These are phyloP conservation scores for Cerastis leucographa DNA, from an alignment of 2,888 invertebrate genomes.

Conservation along the genomic window DNA sequence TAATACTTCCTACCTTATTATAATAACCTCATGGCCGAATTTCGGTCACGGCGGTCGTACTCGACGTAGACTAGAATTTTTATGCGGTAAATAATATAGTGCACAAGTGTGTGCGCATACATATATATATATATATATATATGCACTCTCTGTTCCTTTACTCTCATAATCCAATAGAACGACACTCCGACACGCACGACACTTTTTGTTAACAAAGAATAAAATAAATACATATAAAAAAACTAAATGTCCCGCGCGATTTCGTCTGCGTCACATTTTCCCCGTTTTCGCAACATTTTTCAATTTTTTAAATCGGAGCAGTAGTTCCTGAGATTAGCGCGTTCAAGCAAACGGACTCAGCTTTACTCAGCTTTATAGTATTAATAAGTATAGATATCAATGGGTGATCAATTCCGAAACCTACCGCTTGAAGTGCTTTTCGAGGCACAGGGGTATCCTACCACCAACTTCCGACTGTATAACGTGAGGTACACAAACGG, in stretches of 20 bases:
- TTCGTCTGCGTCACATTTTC: too few relatives aligned
- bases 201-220: too few relatives aligned
- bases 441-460: not conserved
- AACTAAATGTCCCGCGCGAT: too few relatives aligned
- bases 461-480: not conserved
- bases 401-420: not conserved
- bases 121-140: not conserved
- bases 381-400: too few relatives aligned
- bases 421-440: not conserved
- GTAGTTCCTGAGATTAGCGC: too few relatives aligned
- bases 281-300: too few relatives aligned
- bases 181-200: not conserved
- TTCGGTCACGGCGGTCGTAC: not conserved
- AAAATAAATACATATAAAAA: too few relatives aligned
- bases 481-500: too few relatives aligned
- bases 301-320: too few relatives aligned
- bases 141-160: not conserved
- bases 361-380: too few relatives aligned
- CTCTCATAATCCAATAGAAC: not conserved
- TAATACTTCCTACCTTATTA: slow-evolving; percentile 4
- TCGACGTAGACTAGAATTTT: not conserved
- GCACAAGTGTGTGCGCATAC: not conserved
- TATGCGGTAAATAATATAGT: not conserved
- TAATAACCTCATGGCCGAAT: not conserved
- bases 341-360: too few relatives aligned